phyloP scores from a whole-genome alignment of 2,888 invertebrate species.

The Andrena marginata region DNA sequence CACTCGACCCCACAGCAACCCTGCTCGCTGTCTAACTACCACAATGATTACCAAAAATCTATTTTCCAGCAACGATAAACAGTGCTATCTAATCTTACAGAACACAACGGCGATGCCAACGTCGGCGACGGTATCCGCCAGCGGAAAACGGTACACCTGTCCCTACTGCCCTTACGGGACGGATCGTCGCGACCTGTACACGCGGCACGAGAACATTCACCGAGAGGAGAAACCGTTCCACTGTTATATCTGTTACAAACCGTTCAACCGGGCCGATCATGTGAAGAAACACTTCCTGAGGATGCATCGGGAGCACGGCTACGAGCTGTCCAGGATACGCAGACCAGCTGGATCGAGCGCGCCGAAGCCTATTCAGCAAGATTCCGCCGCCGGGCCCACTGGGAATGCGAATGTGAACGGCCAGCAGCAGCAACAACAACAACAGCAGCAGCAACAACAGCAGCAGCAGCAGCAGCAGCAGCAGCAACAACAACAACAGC shows the following conservation, averaged over 20 bases:
- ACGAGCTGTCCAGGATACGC: conserved; percentile 93
- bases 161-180: conserved; percentile 96
- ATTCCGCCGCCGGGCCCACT: conserved; percentile 45
- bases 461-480: conserved; percentile 59
- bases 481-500: too few relatives aligned
- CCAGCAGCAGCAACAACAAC: conserved; percentile 58
- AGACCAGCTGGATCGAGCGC: conserved; percentile 85
- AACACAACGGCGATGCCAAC: conserved; percentile 66
- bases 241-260: conserved; percentile 96
- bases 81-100: conserved; percentile 39
- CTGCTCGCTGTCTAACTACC: too few relatives aligned
- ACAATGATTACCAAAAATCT: neutral
- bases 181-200: conserved; percentile 95
- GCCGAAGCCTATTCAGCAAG: conserved; percentile 74
- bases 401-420: conserved; percentile 67
- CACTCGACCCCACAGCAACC: too few relatives aligned
- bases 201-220: conserved; percentile 97
- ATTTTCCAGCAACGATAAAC: neutral
- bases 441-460: conserved; percentile 62
- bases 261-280: conserved; percentile 97
- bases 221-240: conserved; percentile 97
- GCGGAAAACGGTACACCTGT: conserved; percentile 92
- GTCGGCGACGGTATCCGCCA: conserved; percentile 71
- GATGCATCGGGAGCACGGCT: conserved; percentile 96
- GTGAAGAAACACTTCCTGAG: conserved; percentile 97